Base-by-base conservation (phyloP, 2,113 vertebrate genomes). In the Drymodes brunneopygia region DNA sequence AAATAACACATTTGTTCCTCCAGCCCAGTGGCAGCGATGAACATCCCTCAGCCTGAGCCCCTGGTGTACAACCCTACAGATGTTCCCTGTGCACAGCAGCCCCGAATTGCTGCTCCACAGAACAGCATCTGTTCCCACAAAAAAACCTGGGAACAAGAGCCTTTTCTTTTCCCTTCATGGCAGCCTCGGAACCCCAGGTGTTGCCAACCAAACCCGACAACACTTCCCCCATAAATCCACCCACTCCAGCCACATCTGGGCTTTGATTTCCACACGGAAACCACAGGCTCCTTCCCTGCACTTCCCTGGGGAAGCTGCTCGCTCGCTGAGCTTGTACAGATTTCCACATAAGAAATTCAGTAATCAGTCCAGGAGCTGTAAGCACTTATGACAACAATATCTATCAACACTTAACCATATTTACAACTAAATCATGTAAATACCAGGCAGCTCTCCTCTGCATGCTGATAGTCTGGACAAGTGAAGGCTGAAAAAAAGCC, bases 401-500 rank as follows among this genome's bases (percentile, higher is more conserved):
- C 74, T 74, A 97, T 95, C 86, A 92, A 95, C 91, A 54, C 78
- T 87, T 79, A 45, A 45, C 72, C 38, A 25, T 64, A 93, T 95
- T 97, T 93, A 92, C 91, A 97, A 87, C 80, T 73, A 95, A 95
- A 95, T 81, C 96, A 95, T 83, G 88, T 90, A 97, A 97, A 94
- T 80, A 91, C 61, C 7, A 92, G 89, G 22, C 88, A 73, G 75
- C 73, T 85, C 93, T 81, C 74, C 84, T 65, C 91, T 44, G 48
- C 73, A 91, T 90, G 94, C 72, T 80, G 85, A 95, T 92, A 12
- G 78, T 45, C 82, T 36, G 33, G 73, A 69, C 96, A 72, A 81
- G 54, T 2, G 65, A 56, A 47, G 70, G 86, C 92, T 67, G 73
- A 13, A 22, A 45, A 45, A 86, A 47, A 91, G 53, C 33, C 29